Percentiles rank a stretch among this genome's conserved stretches.
Evolutionary conservation across 2,797 vertebrate species (phyloP).

Genomic region (Diplodus puntazzo): DNA sequence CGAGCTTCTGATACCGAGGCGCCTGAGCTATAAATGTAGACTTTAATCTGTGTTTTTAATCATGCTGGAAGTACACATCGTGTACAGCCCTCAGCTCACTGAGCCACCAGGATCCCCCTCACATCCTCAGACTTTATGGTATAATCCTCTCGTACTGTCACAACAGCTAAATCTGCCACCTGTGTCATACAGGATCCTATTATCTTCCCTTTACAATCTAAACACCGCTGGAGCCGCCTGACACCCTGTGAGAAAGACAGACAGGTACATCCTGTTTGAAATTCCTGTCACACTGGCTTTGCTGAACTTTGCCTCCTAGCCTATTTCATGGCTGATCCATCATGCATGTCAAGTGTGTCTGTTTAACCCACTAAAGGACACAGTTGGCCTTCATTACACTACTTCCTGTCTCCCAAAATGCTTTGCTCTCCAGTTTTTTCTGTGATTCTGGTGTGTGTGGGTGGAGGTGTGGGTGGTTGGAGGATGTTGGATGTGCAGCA

Average conservation of each 20-base stretch:
- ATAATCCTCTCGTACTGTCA: constrained; percentile 62
- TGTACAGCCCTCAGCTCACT: constrained; percentile 31
- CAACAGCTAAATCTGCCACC: constrained; percentile 62
- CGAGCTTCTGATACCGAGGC: not conserved
- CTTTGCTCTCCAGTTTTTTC: constrained; percentile 42
- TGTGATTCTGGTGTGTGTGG: constrained; percentile 39
- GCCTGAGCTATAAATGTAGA: constrained; percentile 34
- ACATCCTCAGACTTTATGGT: constrained; percentile 34
- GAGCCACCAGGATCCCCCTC: constrained; percentile 44
- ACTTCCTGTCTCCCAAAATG: constrained; percentile 64
- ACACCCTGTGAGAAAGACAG: constrained; percentile 54
- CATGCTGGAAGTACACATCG: constrained; percentile 17
- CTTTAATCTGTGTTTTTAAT: constrained; percentile 58
- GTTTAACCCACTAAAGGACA: constrained; percentile 75
- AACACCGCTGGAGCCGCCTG: constrained; percentile 48
- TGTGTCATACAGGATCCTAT: constrained; percentile 62
- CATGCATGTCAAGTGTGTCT: constrained; percentile 71
- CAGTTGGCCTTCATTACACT: constrained; percentile 69
- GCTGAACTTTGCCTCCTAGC: constrained; percentile 71
- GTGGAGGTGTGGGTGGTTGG: constrained; percentile 41
- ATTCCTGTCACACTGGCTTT: constrained; percentile 64
- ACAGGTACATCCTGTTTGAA: constrained; percentile 68
- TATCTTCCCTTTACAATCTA: constrained; percentile 59
- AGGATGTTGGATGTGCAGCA: constrained; percentile 67
- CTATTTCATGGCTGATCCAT: constrained; percentile 75